Base-by-base conservation (phyloP, 1,140 invertebrate species). In the Linepithema humile region DNA sequence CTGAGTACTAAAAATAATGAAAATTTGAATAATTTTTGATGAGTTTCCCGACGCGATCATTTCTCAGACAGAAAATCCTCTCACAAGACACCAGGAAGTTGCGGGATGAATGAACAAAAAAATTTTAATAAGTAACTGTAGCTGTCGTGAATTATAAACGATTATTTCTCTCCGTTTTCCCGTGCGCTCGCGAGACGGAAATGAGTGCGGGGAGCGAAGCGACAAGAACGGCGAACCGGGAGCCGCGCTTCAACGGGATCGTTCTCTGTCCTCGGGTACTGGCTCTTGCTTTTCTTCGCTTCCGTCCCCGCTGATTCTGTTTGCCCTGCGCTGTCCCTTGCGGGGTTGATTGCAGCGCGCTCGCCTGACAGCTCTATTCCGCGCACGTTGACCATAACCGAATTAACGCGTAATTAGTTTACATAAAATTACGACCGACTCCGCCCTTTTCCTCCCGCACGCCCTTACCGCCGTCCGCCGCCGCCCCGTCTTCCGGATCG, bases 371-470 rank as follows among this genome's bases (percentile, higher is more conserved):
- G 69, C 65, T 82, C 85, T 82, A 89, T 91, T 89, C 88, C 82
- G 55, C 57, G 55, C 87, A 89, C 90, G 87, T 84, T 85, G 59
- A 60, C 67, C 87, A 78, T 84, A 82, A 89, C 88, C 86, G 80
- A 89, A 90, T 91, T 91, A 91, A 72, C 86, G 78, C 57, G 70
- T 90, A 91, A 92, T 92, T 91, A 90, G 89, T 91, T 91, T 91
- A 90, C 89, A 87, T 83, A 88, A 91, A 91, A 88, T 90, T 87
- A 91, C 86, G 67, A 48, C 43, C 50, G 43, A 69, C 74, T 74
- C 62, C 23, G 48, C 20, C 74, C 59, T 70, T 67, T 80, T 72
- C 69, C 69, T 20, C 48, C 17, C 45, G 20, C 29, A 20, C 38
- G 48, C 53, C 20, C 35, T 17, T 26, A 23, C n/a, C 23, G 40